phyloP scores from a whole-genome alignment of 2,113 vertebrate species.

The Rhea americana region DNA sequence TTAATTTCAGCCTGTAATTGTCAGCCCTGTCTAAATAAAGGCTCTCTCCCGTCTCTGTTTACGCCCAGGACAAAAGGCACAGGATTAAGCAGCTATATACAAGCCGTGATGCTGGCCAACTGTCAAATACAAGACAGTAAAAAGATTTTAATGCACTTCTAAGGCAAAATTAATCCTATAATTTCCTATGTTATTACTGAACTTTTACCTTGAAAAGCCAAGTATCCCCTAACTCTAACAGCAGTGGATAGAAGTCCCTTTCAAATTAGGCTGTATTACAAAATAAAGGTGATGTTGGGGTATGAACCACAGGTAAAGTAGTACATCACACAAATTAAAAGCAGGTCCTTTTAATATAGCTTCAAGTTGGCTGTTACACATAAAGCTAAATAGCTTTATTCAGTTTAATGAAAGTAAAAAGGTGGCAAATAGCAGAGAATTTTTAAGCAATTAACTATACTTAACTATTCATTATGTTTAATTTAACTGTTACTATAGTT shows the following conservation, averaged over 20 bases:
- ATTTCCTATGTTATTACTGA: neutral
- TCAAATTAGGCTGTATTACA: no score
- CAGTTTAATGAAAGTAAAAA: neutral
- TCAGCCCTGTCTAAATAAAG: neutral
- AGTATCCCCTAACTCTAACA: no score
- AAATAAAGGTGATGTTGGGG: no score
- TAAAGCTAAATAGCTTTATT: accelerated
- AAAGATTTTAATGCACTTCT: neutral
- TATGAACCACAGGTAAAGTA: no score
- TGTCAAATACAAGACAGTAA: neutral
- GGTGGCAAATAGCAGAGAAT: neutral
- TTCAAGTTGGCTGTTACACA: no score
- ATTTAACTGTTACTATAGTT: neutral
- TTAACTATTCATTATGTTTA: no score
- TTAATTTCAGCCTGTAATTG: neutral
- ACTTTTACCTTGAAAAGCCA: neutral
- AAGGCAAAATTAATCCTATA: neutral
- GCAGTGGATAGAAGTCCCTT: no score
- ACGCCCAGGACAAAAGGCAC: neutral
- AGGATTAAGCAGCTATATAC: neutral
- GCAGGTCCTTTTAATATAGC: accelerated
- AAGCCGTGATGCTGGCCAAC: neutral
- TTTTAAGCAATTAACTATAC: no score
- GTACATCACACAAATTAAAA: neutral
- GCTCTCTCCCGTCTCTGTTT: neutral